Percentiles rank a stretch among this genome's conserved stretches.
Evolutionary conservation across 2,888 invertebrate genomes (phyloP).

Genomic region (Seira ritae): DNA sequence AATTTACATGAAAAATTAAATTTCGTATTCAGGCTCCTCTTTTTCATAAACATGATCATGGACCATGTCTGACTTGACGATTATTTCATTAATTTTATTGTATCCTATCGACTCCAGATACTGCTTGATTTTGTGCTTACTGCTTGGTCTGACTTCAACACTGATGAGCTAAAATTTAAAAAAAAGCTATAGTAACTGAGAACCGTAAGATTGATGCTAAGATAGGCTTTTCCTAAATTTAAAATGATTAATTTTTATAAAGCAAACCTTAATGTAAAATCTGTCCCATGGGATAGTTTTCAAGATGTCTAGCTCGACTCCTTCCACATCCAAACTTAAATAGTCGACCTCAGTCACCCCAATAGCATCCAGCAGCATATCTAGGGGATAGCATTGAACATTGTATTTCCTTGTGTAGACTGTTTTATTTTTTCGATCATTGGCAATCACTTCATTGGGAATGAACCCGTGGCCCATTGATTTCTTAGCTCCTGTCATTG

Average conservation of each 20-base stretch:
- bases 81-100: background rate
- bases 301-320: constrained; percentile 16
- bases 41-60: background rate
- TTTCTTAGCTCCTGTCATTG: background rate
- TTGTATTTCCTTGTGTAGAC: background rate
- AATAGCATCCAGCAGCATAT: background rate
- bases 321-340: constrained; percentile 16
- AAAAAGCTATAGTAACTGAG: no score
- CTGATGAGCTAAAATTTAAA: constrained; percentile 1
- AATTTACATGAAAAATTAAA: no score
- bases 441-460: background rate
- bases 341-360: background rate
- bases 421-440: background rate
- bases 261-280: background rate
- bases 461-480: background rate
- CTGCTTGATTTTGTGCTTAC: background rate
- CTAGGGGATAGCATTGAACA: background rate
- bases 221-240: background rate
- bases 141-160: background rate
- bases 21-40: no score
- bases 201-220: no score
- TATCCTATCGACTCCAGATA: background rate
- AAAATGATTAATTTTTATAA: background rate
- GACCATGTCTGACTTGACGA: background rate
- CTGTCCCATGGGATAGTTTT: constrained; percentile 13